phyloP scores from a whole-genome alignment of 2,797 vertebrate species.

The Trachops cirrhosus region DNA sequence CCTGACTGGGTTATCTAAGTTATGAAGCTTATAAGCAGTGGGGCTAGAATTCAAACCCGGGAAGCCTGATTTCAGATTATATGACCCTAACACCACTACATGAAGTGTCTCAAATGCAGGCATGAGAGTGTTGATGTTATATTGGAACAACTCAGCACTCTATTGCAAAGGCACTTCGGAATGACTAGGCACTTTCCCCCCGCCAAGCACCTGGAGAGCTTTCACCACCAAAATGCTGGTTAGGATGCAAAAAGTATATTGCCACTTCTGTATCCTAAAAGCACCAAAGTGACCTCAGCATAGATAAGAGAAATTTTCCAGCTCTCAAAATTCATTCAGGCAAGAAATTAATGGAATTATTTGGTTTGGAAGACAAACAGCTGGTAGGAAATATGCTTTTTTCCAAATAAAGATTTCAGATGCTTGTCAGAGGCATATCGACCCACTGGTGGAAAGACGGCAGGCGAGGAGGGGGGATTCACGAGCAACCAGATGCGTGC shows the following conservation, averaged over 20 bases:
- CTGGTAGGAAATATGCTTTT: conserved; percentile 40
- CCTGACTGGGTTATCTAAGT: neutral
- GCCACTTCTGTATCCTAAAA: neutral
- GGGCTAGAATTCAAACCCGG: neutral
- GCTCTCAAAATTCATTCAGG: conserved; percentile 47
- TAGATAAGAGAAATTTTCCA: neutral
- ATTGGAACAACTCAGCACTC: too few relatives aligned
- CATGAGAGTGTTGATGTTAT: too few relatives aligned
- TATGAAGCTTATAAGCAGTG: neutral
- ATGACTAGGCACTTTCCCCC: neutral
- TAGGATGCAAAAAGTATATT: neutral
- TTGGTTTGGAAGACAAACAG: conserved; percentile 63
- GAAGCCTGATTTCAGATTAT: neutral
- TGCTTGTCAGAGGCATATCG: conserved; percentile 23
- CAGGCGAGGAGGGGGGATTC: neutral
- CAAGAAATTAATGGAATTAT: conserved; percentile 59
- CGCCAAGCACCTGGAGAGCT: neutral
- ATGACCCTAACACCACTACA: neutral
- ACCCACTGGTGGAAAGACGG: neutral
- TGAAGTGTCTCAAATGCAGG: neutral
- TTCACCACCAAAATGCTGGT: neutral
- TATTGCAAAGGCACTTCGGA: neutral
- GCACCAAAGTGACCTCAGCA: neutral
- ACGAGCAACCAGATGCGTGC: neutral
- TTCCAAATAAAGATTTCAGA: conserved; percentile 65